phyloP scores from a whole-genome alignment of 2,888 invertebrate genomes.

The Macaria liturata region DNA sequence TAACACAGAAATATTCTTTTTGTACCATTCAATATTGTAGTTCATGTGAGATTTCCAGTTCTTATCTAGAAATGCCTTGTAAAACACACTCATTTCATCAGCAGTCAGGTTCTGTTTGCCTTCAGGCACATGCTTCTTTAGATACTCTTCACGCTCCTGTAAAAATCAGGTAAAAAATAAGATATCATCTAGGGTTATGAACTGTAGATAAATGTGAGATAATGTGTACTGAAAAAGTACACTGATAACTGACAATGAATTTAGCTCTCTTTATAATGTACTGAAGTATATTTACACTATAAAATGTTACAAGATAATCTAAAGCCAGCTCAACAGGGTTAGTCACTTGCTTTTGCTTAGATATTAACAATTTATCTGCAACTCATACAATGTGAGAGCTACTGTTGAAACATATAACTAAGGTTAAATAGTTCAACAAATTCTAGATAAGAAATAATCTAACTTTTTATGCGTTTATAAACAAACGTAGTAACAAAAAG shows the following conservation, averaged over 20 bases:
- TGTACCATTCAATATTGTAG: conserved; percentile 94
- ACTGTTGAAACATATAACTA: no score
- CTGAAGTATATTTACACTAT: no score
- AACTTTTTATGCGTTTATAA: not conserved
- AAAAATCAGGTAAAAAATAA: conserved; percentile 19
- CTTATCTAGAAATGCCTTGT: conserved; percentile 92
- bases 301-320: no score
- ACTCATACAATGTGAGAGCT: no score
- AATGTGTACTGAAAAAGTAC: not conserved
- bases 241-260: no score
- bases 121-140: conserved; percentile 73
- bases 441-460: not conserved
- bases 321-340: no score
- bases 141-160: conserved; percentile 83
- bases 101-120: conserved; percentile 84
- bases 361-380: no score
- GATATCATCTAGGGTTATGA: conserved; percentile 13
- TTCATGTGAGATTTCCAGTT: conserved; percentile 89
- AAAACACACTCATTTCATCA: conserved; percentile 95
- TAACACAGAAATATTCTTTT: conserved; percentile 87
- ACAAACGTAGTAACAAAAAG: no score
- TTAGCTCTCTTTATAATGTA: no score
- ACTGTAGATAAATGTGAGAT: conserved; percentile 11
- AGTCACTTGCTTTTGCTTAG: no score
- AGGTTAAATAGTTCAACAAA: conserved; percentile 6